Percentiles rank a stretch among this genome's conserved stretches.
These are phyloP conservation scores for Ctenosaura bakeri DNA, from an alignment of 2,797 vertebrate species.

Conservation along the genomic window DNA sequence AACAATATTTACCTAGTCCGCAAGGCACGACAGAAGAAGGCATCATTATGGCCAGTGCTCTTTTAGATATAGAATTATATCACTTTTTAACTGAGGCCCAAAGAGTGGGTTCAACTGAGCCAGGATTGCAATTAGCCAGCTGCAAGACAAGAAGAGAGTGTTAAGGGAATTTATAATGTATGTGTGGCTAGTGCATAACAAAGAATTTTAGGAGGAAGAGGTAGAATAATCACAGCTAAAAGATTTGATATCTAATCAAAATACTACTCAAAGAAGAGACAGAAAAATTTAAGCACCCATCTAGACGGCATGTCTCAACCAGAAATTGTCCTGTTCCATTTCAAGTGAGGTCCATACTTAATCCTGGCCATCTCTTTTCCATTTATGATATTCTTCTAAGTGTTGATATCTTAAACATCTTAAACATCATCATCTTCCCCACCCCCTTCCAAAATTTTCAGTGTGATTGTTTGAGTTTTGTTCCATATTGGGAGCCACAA, in stretches of 20 bases:
- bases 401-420: not conserved
- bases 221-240: constrained; percentile 14
- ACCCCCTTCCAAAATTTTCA: not conserved
- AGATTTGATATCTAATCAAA: constrained; percentile 34
- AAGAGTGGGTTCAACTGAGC: constrained; percentile 96
- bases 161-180: constrained; percentile 56
- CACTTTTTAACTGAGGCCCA: constrained; percentile 89
- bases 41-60: constrained; percentile 88
- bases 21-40: constrained; percentile 47
- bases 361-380: not conserved
- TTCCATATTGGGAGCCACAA: not conserved
- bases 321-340: not conserved
- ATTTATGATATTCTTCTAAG: not conserved
- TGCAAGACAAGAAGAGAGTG: constrained; percentile 75
- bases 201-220: not conserved
- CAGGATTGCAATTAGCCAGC: constrained; percentile 98
- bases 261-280: not conserved
- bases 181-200: not conserved
- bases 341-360: constrained; percentile 34
- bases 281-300: not conserved
- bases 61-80: constrained; percentile 92
- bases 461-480: not conserved
- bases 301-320: not conserved
- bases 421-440: not conserved
- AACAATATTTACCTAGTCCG: constrained; percentile 75